These are phyloP conservation scores for Ellobium chinense DNA, from an alignment of 2,888 invertebrate species.

Conservation along the genomic window DNA sequence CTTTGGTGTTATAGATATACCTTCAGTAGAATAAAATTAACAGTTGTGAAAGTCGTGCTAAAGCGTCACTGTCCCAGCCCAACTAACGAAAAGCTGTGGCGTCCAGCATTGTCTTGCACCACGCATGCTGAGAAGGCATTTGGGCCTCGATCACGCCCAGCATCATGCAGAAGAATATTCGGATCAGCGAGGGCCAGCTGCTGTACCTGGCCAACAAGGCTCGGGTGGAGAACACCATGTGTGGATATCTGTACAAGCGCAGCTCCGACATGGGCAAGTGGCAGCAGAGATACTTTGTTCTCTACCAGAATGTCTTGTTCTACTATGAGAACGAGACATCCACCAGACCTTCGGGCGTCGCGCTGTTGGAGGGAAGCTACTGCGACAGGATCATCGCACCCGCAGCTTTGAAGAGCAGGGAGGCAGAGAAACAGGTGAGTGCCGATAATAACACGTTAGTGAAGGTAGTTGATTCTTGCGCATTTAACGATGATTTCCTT, in stretches of 20 bases:
- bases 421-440: constrained; percentile 75
- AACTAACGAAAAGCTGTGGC: no score
- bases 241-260: constrained; percentile 91
- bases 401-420: constrained; percentile 67
- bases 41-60: no score
- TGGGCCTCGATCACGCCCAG: neutral
- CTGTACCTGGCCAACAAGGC: constrained; percentile 91
- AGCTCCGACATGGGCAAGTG: constrained; percentile 92
- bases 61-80: no score
- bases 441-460: neutral
- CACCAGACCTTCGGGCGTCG: constrained; percentile 89
- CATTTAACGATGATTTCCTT: no score
- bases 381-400: constrained; percentile 77
- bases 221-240: constrained; percentile 89
- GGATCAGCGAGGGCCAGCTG: constrained; percentile 90
- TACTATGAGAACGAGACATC: constrained; percentile 93
- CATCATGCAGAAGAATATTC: constrained; percentile 88
- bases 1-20: no score
- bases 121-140: neutral
- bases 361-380: constrained; percentile 93
- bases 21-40: no score
- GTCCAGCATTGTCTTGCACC: no score
- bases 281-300: constrained; percentile 83
- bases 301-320: constrained; percentile 91
- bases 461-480: no score